Base-by-base conservation (phyloP, 2,888 invertebrate species). In the Ligdia adustata region DNA sequence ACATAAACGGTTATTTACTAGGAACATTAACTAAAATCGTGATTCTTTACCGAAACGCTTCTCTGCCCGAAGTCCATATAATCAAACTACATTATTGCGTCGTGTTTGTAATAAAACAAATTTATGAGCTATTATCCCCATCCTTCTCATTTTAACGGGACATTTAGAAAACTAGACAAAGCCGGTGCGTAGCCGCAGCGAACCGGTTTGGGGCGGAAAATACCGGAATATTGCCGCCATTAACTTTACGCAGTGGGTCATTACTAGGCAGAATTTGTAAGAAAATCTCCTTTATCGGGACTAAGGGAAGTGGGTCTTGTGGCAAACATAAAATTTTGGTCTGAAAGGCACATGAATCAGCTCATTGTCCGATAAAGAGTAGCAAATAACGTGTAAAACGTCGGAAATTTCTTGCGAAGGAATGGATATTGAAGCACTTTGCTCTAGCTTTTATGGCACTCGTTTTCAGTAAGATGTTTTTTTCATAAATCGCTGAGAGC, bases 181-280 rank as follows among this genome's bases (percentile, higher is more conserved):
- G 57, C 54, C 35, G 45, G 37, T 33, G 37, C 33, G 35, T 47
- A 37, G 39, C 52, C 44, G 44, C 43, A 53, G 38, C 38, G 45
- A 60, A 57, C 55, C 42, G 55, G 47, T 33, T 39, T 16, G 22
- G 35, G 38, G 48, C 50, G 48, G 54, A 47, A 54, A 57, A 57
- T 52, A 39, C 56, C 52, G 52, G 55, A 56, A 58, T 59, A 49
- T 46, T 14, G 44, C 37, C n/a, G 27, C 44, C 51, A 57, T 66
- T 62, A 60, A 38, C 48, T 57, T 52, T 51, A 29, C 34, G 45
- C 45, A 45, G 55, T 32, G 41, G 57, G 57, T 57, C 56, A 64
- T 66, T 66, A 63, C 55, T 48, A 47, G 50, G 52, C 48, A 20
- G 49, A 61, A 61, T 66, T 66, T 66, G 56, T 61, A 61, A 60